Base-by-base conservation (phyloP, 2,113 vertebrate species). In the Taxidea taxus region DNA sequence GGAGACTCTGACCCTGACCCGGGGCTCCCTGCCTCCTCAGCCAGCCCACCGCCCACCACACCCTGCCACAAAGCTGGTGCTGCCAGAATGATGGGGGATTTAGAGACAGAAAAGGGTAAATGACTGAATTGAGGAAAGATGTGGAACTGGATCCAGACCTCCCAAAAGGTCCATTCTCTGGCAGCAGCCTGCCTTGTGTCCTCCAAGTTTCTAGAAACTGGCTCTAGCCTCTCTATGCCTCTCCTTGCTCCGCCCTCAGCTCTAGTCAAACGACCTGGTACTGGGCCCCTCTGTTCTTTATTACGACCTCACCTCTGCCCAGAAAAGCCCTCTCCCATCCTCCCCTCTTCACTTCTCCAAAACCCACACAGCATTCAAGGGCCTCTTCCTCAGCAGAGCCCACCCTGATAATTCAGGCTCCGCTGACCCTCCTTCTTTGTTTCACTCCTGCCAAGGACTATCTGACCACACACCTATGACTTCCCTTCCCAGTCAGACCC, bases 201-300 rank as follows among this genome's bases (percentile, higher is more conserved):
- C 60, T 81, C 49, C 5, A n/a, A 89, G 12, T 25, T n/a, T 44
- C 78, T 31, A 15, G n/a, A 39, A 3, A 54, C 62, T 16, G 29
- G 47, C 49, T 25, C 70, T 58, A 81, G 44, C 29, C 70, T 51
- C 86, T 51, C 20, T 37, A 83, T 54, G 31, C 25, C 18, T 27
- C 31, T n/a, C 14, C 42, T 54, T 4, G 7, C 29, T 42, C 66
- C 2, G 74, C 25, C 56, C 85, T 94, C 37, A 27, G 81, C 20
- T 88, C 51, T 31, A 15, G 51, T 83, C 49, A 34, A 27, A 74
- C 27, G 68, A 47, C 80, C 37, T 4, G 3, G 31, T 4, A 9
- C 10, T 0, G 0, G 6, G 34, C 23, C n/a, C 42, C 12, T n/a
- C 25, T 0, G 6, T 31, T 23, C 77, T 72, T 64, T 9, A 16